Evolutionary conservation across 2,888 invertebrate species (phyloP), one percentile per base, ranked within the genome.

Genomic region (Marronus borbonicus): DNA sequence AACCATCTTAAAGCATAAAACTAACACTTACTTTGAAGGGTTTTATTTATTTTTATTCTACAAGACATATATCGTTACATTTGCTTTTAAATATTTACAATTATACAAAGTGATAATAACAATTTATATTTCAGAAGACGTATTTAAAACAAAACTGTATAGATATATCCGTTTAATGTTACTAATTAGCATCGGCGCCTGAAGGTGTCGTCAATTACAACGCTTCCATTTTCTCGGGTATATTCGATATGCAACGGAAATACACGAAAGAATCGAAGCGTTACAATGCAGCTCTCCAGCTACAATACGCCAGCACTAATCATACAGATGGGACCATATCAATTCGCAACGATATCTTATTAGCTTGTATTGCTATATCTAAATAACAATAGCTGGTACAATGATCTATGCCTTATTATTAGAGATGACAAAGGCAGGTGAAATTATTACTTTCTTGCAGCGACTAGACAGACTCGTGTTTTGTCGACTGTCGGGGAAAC

Each of bases 121-220:
- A 55, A 55, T 55, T 55, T 52, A 44, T 44, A 44, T 55, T 20
- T 55, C 55, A 55, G 55, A 55, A 55, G 24, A 55, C 55, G 20
- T 55, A 55, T 55, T 55, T 55, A n/a, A 8, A 7, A 55, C 20
- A 8, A 10, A 55, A 55, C 20, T 44, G 1, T 44, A 8, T 44
- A 44, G 7, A 55, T 20, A 20, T 55, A 55, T 31, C 5, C 17
- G 17, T 55, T 17, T 55, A 1, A 17, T 17, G n/a, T n/a, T n/a
- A n/a, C 14, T n/a, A 55, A 7, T 14, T 50, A 55, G 24, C 24
- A 24, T 24, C 2, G 24, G 24, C 24, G 24, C 24, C 24, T 24
- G 24, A 24, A 24, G 24, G 24, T 24, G 24, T 24, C 24, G 24
- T 24, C 24, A 24, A 24, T 24, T 24, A 24, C 2, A 24, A 24